These are phyloP conservation scores for Himantopus leucocephalus DNA, from an alignment of 2,113 vertebrate species.

Conservation along the genomic window DNA sequence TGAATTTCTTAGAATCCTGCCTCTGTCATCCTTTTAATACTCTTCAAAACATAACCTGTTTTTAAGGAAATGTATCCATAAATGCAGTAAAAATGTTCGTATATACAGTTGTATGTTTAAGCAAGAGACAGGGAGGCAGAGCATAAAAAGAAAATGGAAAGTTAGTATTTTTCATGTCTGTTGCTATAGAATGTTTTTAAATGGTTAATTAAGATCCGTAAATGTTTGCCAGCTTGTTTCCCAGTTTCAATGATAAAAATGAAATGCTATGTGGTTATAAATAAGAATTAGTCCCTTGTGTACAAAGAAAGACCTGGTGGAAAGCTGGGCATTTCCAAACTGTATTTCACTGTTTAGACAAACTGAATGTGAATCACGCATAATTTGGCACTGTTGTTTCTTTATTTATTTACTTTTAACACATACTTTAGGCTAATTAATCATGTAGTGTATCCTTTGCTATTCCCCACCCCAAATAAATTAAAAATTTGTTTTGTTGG, in stretches of 20 bases:
- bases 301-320: constrained; percentile 18
- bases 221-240: constrained; percentile 55
- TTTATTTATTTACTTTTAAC: constrained; percentile 60
- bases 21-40: neutral
- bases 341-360: constrained; percentile 18
- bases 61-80: neutral
- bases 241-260: constrained; percentile 46
- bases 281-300: constrained; percentile 37
- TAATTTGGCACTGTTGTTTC: constrained; percentile 35
- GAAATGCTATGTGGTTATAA: constrained; percentile 43
- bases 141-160: neutral
- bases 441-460: constrained; percentile 9
- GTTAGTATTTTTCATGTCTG: neutral
- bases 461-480: neutral
- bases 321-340: constrained; percentile 54
- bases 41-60: neutral
- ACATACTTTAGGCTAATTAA: constrained; percentile 56
- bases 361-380: constrained; percentile 42
- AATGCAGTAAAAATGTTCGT: neutral
- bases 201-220: constrained; percentile 61
- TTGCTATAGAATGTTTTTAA: constrained; percentile 23
- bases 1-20: neutral
- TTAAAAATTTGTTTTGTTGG: constrained; percentile 1
- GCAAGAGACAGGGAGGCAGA: accelerated
- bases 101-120: neutral